Evolutionary conservation across 2,888 invertebrate genomes (phyloP).

Genomic region (Lasioglossum zephyrum): DNA sequence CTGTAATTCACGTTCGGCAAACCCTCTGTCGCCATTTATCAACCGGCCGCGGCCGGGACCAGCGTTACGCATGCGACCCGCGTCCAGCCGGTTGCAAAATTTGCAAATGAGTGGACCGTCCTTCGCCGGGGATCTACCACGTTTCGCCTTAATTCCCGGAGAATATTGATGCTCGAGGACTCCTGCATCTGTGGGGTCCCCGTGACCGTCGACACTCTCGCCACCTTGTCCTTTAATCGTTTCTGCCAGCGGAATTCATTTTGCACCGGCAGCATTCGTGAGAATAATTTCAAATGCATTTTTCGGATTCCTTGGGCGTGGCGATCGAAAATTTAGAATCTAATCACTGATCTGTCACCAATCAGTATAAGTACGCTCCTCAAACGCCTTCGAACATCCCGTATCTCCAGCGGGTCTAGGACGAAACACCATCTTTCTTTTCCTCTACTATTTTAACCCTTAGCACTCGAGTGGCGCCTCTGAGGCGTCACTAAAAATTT

Average conservation of each 20-base stretch:
- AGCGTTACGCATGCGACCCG: constrained; percentile 22
- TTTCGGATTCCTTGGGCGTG: background rate
- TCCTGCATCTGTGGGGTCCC: background rate
- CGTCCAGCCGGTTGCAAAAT: constrained; percentile 48
- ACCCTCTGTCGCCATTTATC: constrained; percentile 45
- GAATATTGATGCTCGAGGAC: constrained; percentile 3
- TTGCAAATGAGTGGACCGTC: constrained; percentile 18
- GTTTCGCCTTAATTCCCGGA: background rate
- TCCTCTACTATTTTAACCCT: no score
- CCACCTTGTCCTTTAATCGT: background rate
- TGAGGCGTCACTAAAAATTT: no score
- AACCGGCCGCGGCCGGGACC: background rate
- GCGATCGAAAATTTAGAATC: background rate
- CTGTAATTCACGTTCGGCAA: constrained; percentile 47
- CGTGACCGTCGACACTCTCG: background rate
- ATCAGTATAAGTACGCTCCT: no score
- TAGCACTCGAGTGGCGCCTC: no score
- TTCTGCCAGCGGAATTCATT: background rate
- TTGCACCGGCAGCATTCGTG: background rate
- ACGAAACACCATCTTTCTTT: no score
- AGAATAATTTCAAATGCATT: background rate
- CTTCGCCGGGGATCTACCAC: constrained; percentile 16
- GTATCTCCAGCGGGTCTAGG: no score
- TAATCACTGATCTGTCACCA: no score
- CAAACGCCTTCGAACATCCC: no score